phyloP scores from a whole-genome alignment of 2,797 vertebrate genomes.

The Bucorvus abyssinicus region DNA sequence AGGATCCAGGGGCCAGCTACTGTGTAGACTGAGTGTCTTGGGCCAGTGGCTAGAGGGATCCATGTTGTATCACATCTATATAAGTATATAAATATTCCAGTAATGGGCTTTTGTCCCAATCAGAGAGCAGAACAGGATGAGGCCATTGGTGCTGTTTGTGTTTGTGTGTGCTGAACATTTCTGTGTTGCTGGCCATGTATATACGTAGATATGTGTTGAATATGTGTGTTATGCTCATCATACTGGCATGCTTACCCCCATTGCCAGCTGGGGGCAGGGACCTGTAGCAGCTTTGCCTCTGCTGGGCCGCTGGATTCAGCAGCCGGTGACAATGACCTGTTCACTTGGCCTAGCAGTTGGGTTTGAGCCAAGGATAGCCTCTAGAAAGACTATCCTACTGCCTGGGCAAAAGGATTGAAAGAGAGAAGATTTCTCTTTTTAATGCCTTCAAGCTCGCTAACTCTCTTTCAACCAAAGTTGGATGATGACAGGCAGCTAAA shows the following conservation, averaged over 20 bases:
- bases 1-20: background rate
- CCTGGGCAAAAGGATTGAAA: background rate
- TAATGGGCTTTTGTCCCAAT: background rate
- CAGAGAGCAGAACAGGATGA: background rate
- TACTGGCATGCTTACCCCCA: background rate
- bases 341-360: background rate
- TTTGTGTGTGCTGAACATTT: background rate
- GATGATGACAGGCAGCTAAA: background rate
- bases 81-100: background rate
- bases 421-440: background rate
- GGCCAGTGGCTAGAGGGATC: background rate
- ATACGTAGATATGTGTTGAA: background rate
- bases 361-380: background rate
- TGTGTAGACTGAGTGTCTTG: background rate
- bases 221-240: background rate
- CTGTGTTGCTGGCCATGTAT: background rate
- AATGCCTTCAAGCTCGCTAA: background rate
- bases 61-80: fast-evolving
- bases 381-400: background rate
- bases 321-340: background rate
- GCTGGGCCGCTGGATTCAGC: background rate
- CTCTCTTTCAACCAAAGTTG: background rate
- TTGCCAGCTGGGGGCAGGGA: background rate
- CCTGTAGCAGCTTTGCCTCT: background rate
- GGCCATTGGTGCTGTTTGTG: background rate